Evolutionary conservation across 2,888 invertebrate species (phyloP), one percentile per base, ranked within the genome.

Genomic region (Arctia plantaginis): DNA sequence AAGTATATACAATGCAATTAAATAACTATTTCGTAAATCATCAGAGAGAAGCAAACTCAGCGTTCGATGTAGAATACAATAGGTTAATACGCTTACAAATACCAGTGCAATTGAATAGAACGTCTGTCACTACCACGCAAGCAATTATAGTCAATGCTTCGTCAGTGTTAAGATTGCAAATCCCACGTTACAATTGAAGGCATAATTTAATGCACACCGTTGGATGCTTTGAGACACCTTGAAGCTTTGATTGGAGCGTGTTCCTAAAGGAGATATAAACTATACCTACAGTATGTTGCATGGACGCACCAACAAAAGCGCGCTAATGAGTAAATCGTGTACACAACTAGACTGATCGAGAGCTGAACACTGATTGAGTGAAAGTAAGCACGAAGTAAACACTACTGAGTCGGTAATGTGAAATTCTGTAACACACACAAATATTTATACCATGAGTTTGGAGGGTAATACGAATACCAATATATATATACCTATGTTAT

Each of bases 311-410:
- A 90, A 95, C 94, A 95, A 95, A 94, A 93, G 93, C 91, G 81
- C 86, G 86, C 90, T 94, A 94, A 94, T 94, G 94, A 95, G 94
- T 90, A 93, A 93, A 91, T 92, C 93, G 91, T 94, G 94, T 94
- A 90, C 86, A 88, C 81, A 86, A 74, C 86, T 74, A 77, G 69
- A 71, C 85, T 86, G 87, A 91, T 90, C 83, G 89, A 89, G 88
- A 86, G 88, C 88, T 87, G 85, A 86, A 88, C 87, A 87, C 85
- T 89, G 91, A 92, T 91, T 89, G 87, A 92, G 94, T 91, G 94
- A 94, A 94, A 94, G 94, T 92, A 87, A 87, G 85, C 85, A 84
- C 86, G 87, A 86, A 85, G 87, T 85, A 85, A 77, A 78, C 70
- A 77, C 77, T 78, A 74, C 74, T 78, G 79, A 81, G 86, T 84